Percentiles rank a stretch among this genome's conserved stretches.
Evolutionary conservation across 2,113 vertebrate genomes (phyloP).

Genomic region (Loxodonta africana): DNA sequence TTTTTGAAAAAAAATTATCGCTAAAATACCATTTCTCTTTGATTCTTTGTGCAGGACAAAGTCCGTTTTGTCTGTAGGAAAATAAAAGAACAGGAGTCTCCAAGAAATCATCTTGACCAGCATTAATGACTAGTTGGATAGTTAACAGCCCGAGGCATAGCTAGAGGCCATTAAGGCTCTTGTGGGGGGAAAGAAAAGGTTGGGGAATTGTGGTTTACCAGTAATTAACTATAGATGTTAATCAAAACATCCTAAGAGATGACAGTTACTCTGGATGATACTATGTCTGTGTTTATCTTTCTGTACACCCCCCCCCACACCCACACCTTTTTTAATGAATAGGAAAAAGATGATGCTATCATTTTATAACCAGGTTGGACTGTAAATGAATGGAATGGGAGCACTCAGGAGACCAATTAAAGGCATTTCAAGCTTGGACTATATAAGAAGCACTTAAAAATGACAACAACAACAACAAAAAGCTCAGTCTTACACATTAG

Average conservation of each 20-base stretch:
- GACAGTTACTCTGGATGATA: background rate
- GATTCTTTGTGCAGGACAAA: constrained; percentile 2
- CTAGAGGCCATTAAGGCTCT: constrained; percentile 31
- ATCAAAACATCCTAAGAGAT: constrained; percentile 51
- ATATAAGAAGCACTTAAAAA: constrained; percentile 6
- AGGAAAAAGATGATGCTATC: background rate
- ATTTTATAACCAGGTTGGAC: background rate
- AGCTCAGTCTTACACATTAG: constrained; percentile 73
- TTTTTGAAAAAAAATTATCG: background rate
- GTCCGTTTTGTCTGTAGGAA: background rate
- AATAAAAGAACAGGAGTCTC: constrained; percentile 51
- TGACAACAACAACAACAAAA: constrained; percentile 32
- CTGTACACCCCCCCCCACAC: background rate
- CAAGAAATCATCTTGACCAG: constrained; percentile 77
- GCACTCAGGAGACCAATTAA: constrained; percentile 57
- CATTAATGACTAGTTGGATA: constrained; percentile 69
- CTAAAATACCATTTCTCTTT: background rate
- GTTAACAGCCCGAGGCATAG: constrained; percentile 65
- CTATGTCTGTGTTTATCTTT: background rate
- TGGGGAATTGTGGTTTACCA: constrained; percentile 39
- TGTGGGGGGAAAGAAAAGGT: background rate
- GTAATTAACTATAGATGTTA: constrained; percentile 63
- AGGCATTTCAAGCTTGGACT: constrained; percentile 43
- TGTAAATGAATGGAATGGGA: constrained; percentile 69
- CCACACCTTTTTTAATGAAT: background rate